Percentiles rank a stretch among this genome's conserved stretches.
Conservation (phyloP, 2,888 invertebrate species). For the Gymnosoma rotundatum region DNA sequence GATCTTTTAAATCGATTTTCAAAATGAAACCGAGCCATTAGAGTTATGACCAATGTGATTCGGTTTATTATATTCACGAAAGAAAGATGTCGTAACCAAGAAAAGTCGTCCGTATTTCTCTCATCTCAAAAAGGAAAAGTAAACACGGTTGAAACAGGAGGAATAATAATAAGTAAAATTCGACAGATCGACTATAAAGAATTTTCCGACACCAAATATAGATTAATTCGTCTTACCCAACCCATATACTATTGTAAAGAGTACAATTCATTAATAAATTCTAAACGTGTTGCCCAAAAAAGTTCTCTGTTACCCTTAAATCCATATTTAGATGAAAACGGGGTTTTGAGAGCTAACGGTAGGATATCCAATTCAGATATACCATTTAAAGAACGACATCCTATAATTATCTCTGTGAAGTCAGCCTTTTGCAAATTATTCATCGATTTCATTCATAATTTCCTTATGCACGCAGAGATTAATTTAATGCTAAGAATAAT, state of each 20-base stretch:
- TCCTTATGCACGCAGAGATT: conserved; percentile 51
- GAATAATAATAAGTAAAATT: neutral
- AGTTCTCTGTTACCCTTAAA: conserved; percentile 41
- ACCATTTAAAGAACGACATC: conserved; percentile 32
- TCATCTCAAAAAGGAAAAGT: too few species aligned
- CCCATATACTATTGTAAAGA: neutral
- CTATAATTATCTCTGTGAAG: conserved; percentile 39
- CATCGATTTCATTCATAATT: conserved; percentile 37
- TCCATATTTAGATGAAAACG: conserved; percentile 35
- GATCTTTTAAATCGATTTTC: neutral
- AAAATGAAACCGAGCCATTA: neutral
- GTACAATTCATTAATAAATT: neutral
- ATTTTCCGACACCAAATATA: too few species aligned
- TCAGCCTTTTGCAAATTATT: conserved; percentile 33
- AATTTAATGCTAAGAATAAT: conserved; percentile 41
- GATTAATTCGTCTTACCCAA: too few species aligned
- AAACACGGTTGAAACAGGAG: neutral
- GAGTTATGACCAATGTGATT: neutral
- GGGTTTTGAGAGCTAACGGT: conserved; percentile 31
- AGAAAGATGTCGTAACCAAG: neutral
- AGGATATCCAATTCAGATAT: conserved; percentile 11
- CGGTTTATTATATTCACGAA: neutral
- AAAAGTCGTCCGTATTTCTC: too few species aligned
- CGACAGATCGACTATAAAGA: too few species aligned
- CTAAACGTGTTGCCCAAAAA: neutral